Base-by-base conservation (phyloP, 2,888 invertebrate species). In the Ormyrus labotus region DNA sequence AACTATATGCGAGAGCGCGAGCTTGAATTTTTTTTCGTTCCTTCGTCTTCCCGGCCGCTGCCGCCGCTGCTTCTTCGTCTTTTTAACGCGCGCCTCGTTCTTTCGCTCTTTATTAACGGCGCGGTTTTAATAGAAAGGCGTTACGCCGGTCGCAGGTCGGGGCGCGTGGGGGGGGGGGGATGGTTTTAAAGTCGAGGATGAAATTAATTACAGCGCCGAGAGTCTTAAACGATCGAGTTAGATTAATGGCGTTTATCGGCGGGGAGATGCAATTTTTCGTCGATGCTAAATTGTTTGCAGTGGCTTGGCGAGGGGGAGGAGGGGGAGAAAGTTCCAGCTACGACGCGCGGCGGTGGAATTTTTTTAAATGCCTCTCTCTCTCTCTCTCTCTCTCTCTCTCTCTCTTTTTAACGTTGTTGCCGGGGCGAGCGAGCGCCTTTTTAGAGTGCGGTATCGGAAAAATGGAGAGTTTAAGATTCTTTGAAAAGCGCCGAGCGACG, bases 121-220 rank as follows among this genome's bases (percentile, higher is more conserved):
- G 74, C 65, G 74, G 78, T 81, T 81, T 71, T 74, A 70, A 78
- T 68, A 69, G 68, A 73, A 71, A 72, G 61, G 74, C 71, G 70
- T 65, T 67, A 70, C 34, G 57, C 13, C 7, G 57, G 50, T 11
- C 48, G 57, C 13, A 0, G 57, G 50, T 11, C 48, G 63, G 10
- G 57, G 7, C 58, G 19, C 19, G 19, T 0, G 19, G 2, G 9
- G 9, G 19, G 19, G 19, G 6, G 9, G 9, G 45, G 51, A 5
- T 2, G 50, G 6, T 8, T 71, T 45, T 51, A 53, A 79, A 69
- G 65, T 79, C 74, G 70, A 71, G 78, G 70, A 74, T 70, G 74
- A 74, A 81, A 67, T 78, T 78, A 60, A 81, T 81, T 81, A 81
- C 34, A 10, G 11, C 48, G 13, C 11, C 34, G 19, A 34, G 34